These are phyloP conservation scores for Smutsia gigantea DNA, from an alignment of 2,797 vertebrate genomes.

Conservation along the genomic window DNA sequence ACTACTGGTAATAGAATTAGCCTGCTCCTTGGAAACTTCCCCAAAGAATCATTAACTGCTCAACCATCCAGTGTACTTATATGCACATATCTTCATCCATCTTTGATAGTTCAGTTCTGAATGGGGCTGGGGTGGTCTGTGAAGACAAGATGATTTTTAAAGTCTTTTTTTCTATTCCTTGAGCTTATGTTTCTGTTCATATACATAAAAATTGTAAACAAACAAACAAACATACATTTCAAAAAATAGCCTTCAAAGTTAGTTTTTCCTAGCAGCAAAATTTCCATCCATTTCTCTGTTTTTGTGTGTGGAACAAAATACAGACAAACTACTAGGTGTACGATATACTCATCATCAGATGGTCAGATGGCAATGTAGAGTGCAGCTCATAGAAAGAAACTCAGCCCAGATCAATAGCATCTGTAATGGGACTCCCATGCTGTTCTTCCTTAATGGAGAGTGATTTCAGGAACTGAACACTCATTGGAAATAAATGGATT, in stretches of 20 bases:
- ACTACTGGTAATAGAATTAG: not conserved
- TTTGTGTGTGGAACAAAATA: slow-evolving; percentile 52
- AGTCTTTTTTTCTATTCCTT: not conserved
- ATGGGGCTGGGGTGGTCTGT: not conserved
- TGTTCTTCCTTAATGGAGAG: slow-evolving; percentile 37
- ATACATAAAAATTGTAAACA: not conserved
- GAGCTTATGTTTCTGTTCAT: not conserved
- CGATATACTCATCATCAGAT: slow-evolving; percentile 20
- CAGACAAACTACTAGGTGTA: slow-evolving; percentile 10
- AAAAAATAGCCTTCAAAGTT: slow-evolving; percentile 1
- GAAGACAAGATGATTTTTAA: not conserved
- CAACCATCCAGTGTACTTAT: not conserved
- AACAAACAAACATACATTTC: not conserved
- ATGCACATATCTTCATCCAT: not conserved
- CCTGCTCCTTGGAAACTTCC: not conserved
- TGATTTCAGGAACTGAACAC: slow-evolving; percentile 42
- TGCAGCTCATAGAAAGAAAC: not conserved
- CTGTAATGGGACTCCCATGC: slow-evolving; percentile 61
- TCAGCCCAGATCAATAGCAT: slow-evolving; percentile 55
- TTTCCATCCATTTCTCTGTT: slow-evolving; percentile 18
- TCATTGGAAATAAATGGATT: slow-evolving; percentile 36
- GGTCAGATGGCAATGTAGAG: slow-evolving; percentile 45
- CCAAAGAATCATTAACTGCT: not conserved
- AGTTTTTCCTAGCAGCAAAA: slow-evolving; percentile 19
- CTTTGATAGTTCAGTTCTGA: not conserved